A percentile compares a stretch with the other conserved stretches of the same genome.
These are phyloP conservation scores for Prionailurus bengalensis DNA, from an alignment of 2,113 vertebrate genomes.

Conservation along the genomic window DNA sequence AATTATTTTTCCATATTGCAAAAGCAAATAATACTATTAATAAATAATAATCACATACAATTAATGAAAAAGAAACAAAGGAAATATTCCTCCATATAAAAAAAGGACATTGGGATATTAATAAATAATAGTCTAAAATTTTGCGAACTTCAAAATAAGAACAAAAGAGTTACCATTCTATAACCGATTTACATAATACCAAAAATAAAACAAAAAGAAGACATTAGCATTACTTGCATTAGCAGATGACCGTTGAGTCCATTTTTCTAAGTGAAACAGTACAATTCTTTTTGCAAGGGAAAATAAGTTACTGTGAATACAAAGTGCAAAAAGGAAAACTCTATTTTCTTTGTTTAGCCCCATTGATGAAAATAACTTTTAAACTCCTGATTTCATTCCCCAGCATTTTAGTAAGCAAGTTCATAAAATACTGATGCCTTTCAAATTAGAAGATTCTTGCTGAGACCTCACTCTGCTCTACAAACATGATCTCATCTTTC, in stretches of 20 bases:
- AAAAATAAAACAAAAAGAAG: conserved; percentile 38
- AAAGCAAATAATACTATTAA: conserved; percentile 38
- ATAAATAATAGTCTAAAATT: conserved; percentile 12
- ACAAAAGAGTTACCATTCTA: conserved; percentile 26
- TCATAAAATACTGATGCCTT: not conserved
- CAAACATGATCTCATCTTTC: conserved; percentile 69
- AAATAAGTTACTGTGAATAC: conserved; percentile 47
- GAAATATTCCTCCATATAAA: not conserved
- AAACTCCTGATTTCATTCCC: conserved; percentile 32
- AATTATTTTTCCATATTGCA: conserved; percentile 60
- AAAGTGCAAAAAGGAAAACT: not conserved
- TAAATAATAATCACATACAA: not conserved
- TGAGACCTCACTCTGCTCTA: conserved; percentile 50
- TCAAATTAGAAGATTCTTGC: conserved; percentile 46
- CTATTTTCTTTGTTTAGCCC: not conserved
- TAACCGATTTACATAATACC: not conserved
- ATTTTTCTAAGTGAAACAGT: conserved; percentile 58
- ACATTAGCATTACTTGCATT: conserved; percentile 24
- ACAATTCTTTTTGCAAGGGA: conserved; percentile 9
- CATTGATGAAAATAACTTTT: conserved; percentile 10
- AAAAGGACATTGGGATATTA: not conserved
- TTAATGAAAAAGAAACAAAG: conserved; percentile 33
- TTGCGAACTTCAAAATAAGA: conserved; percentile 51
- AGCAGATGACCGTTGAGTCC: not conserved
- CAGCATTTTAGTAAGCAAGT: not conserved